phyloP scores from a whole-genome alignment of 1,140 invertebrate species.

The Orchestia grillus region DNA sequence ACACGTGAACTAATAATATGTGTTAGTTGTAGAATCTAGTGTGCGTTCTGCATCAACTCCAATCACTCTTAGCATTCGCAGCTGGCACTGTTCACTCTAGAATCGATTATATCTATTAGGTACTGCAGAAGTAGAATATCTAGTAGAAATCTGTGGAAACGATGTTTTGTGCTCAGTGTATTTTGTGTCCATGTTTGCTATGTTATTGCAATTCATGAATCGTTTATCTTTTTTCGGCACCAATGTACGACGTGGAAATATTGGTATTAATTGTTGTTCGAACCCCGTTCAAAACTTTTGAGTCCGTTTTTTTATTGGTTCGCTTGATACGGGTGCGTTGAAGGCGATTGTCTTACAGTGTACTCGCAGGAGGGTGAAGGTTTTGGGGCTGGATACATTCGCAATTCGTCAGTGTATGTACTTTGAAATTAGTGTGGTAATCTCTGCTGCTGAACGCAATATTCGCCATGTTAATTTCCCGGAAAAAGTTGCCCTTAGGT shows the following conservation, averaged over 20 bases:
- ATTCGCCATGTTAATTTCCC: too few species aligned
- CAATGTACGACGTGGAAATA: neutral
- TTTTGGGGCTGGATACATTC: neutral
- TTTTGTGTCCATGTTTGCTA: neutral
- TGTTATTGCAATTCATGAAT: neutral
- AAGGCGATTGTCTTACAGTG: neutral
- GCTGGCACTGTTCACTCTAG: conserved; percentile 51
- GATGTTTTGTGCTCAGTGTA: neutral
- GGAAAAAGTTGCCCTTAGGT: too few species aligned
- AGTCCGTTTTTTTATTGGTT: neutral
- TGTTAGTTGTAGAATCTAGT: neutral
- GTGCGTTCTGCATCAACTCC: neutral
- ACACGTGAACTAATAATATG: neutral
- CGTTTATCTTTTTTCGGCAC: neutral
- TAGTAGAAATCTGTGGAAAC: neutral
- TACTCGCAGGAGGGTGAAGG: neutral
- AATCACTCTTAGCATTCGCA: neutral
- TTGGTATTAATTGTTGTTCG: neutral
- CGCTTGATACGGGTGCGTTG: neutral
- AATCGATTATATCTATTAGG: neutral
- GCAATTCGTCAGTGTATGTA: neutral
- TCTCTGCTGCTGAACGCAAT: neutral
- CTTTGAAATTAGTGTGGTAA: neutral
- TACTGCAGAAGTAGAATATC: neutral
- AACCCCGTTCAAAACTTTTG: neutral